Percentiles rank a stretch among this genome's conserved stretches.
Evolutionary conservation across 2,113 vertebrate species (phyloP).

Genomic region (Plecotus auritus): DNA sequence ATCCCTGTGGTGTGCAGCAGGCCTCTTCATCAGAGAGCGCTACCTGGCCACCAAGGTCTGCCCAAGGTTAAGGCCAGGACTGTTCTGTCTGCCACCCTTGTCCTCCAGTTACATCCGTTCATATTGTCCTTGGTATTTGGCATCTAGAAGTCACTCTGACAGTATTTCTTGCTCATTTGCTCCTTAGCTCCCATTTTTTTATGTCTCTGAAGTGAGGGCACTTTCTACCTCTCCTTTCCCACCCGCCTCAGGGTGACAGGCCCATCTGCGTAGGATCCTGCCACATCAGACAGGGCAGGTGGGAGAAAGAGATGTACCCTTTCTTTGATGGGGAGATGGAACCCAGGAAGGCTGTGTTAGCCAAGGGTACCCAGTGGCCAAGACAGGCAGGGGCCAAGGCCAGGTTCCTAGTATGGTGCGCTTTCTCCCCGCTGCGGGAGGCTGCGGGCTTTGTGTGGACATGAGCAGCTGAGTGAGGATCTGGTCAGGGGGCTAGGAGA

Average conservation of each 20-base stretch:
- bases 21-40: neutral
- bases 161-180: neutral
- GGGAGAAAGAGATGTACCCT: neutral
- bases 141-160: neutral
- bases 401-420: neutral
- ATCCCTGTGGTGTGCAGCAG: neutral
- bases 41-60: neutral
- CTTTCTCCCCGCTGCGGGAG: neutral
- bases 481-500: neutral
- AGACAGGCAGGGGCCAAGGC: too few species aligned
- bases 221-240: neutral
- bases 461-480: neutral
- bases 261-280: neutral
- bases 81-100: neutral
- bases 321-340: neutral
- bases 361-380: neutral
- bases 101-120: neutral
- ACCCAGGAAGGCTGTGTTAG: neutral
- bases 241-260: neutral
- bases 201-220: neutral
- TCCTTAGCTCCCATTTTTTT: neutral
- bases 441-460: neutral
- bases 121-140: neutral
- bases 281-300: rapidly evolving
- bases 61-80: neutral